These are phyloP conservation scores for Drosophila malerkotliana DNA, from an alignment of 1,140 invertebrate species.

Conservation along the genomic window DNA sequence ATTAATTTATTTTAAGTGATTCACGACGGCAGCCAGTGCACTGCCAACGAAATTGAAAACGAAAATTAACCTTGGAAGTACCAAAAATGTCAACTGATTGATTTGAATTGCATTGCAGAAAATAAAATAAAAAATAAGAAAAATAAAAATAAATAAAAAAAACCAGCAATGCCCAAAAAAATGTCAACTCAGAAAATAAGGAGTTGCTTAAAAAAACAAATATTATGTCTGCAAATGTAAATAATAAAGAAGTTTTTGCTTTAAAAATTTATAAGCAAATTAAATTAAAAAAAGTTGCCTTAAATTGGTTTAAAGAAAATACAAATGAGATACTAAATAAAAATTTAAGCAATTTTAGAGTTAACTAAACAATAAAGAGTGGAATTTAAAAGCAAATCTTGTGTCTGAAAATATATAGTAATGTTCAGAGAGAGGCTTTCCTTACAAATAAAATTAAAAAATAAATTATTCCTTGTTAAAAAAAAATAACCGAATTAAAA, in stretches of 20 bases:
- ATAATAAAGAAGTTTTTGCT: no score
- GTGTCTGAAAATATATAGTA: no score
- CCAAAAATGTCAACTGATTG: constrained; percentile 66
- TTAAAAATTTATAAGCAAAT: no score
- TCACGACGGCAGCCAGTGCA: constrained; percentile 40
- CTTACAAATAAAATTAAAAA: no score
- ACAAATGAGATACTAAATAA: background rate
- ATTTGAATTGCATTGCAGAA: constrained; percentile 43
- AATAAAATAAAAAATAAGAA: constrained; percentile 7
- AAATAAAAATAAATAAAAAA: background rate
- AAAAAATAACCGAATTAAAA: no score
- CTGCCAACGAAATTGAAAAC: constrained; percentile 17
- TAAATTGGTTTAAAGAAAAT: background rate
- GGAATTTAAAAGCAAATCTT: no score
- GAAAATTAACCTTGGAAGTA: constrained; percentile 59
- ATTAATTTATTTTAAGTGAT: constrained; percentile 82
- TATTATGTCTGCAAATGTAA: no score
- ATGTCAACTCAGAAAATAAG: background rate
- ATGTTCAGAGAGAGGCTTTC: no score
- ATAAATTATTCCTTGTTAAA: no score
- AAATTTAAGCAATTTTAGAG: background rate
- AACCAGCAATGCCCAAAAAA: background rate
- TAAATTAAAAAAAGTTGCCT: no score
- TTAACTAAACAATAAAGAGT: no score
- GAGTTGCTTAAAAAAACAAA: background rate